Conservation (phyloP, 2,797 vertebrate species). For the Falco naumanni region DNA sequence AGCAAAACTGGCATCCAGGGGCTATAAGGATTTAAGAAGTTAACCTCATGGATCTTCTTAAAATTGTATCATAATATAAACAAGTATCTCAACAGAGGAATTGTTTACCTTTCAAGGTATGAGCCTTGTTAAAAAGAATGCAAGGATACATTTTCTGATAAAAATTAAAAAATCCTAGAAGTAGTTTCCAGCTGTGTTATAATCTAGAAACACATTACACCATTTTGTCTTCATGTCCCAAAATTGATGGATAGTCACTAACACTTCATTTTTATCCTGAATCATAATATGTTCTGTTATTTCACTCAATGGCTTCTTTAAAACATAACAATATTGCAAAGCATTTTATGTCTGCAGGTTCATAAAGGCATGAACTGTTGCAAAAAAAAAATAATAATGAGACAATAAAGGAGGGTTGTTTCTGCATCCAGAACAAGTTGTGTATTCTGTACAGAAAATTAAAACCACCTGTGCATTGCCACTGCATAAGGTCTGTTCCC, state of each 20-base stretch:
- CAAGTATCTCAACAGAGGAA: background rate
- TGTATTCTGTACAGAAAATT: slow-evolving; percentile 32
- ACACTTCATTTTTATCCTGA: slow-evolving; percentile 25
- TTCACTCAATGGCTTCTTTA: background rate
- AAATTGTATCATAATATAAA: background rate
- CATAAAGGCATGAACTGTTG: slow-evolving; percentile 35
- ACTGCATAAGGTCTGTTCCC: slow-evolving; percentile 47
- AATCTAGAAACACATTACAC: background rate
- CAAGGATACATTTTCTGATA: background rate
- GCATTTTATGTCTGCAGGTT: slow-evolving; percentile 10
- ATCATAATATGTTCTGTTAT: slow-evolving; percentile 47
- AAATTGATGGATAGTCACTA: background rate
- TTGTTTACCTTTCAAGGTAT: background rate
- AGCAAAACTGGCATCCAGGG: background rate
- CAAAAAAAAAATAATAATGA: background rate
- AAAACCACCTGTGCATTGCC: background rate
- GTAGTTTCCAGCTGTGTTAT: background rate
- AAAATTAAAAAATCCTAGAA: background rate
- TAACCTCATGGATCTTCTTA: background rate
- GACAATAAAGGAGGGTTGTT: slow-evolving; percentile 2
- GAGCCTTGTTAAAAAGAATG: background rate
- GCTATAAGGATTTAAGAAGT: background rate
- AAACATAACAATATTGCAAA: background rate
- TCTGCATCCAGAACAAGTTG: slow-evolving; percentile 22
- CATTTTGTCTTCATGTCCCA: background rate